Base-by-base conservation (phyloP, 2,113 vertebrate genomes). In the Manacus vitellinus region DNA sequence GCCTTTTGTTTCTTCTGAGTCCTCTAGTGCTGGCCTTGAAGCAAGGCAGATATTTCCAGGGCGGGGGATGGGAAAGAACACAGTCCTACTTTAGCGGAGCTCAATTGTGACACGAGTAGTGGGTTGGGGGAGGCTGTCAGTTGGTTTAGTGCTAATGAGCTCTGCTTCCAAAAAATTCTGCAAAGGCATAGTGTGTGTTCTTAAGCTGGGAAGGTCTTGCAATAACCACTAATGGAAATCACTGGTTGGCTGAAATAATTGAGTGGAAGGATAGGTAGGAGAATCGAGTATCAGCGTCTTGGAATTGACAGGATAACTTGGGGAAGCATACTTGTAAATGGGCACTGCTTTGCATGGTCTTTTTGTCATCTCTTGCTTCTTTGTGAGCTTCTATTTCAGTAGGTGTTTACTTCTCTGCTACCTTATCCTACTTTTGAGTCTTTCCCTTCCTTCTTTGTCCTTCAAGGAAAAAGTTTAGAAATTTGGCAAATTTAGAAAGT, bases 1-100 rank as follows among this genome's bases (percentile, higher is more conserved):
- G 67, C 75, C 90, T 88, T 96, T 89, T 94, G 59, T 96, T 96
- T 83, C n/a, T 76, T 88, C 72, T 71, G 33, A 41, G 30, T 30
- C 31, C 43, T 85, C 54, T 15, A 30, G 54, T 22, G 16, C 85
- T 66, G 67, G 75, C 59, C 78, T 88, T 79, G 59, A 63, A 74
- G n/a, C 4, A 8, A 62, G 47, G 63, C 55, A 80, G 47, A 41
- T 77, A 77, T 80, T 83, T 86, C 39, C 14, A 74, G 51, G 27
- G 12, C 10, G 19, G 37, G 20, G 41, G n/a, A 33, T 76, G 55
- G 63, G 30, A 73, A 82, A 28, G 73, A 70, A 31, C 25, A 20
- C 39, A 41, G 28, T 52, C 66, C 71, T 54, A 18, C 1, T 79
- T 22, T 31, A n/a, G 14, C 23, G 62, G 49, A 83, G 54, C 25